Percentiles rank a stretch among this genome's conserved stretches.
phyloP scores from a whole-genome alignment of 2,797 vertebrate species.

The Mycteria americana region DNA sequence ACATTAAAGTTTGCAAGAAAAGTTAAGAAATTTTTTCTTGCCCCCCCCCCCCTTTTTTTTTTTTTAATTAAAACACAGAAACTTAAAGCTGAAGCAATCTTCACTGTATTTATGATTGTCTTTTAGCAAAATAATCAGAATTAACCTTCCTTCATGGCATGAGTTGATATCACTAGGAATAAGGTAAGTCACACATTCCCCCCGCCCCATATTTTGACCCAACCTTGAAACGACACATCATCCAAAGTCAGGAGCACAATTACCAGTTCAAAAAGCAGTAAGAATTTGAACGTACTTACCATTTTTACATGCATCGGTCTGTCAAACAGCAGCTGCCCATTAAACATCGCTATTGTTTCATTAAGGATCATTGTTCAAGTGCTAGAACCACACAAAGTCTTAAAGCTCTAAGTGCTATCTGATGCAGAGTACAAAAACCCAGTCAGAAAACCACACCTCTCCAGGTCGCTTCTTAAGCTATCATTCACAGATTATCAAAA shows the following conservation, averaged over 20 bases:
- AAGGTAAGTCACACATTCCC: not conserved
- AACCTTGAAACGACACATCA: not conserved
- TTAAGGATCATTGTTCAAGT: slow-evolving; percentile 72
- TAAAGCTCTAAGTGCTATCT: not conserved
- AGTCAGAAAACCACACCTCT: not conserved
- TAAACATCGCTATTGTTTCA: slow-evolving; percentile 89
- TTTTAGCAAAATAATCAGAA: not conserved
- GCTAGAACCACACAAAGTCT: not conserved
- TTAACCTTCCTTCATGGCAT: accelerated
- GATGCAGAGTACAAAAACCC: not conserved
- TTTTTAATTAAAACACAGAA: not conserved
- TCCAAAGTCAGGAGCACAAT: accelerated
- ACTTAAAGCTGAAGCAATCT: not conserved
- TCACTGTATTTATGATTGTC: not conserved
- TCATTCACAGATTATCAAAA: not conserved
- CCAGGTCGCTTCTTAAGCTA: not conserved
- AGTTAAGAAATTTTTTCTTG: not conserved
- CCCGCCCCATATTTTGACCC: not conserved
- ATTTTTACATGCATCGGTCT: slow-evolving; percentile 98
- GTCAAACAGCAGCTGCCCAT: slow-evolving; percentile 95
- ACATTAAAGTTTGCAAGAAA: accelerated
- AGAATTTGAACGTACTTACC: slow-evolving; percentile 74
- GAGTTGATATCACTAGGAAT: not conserved
- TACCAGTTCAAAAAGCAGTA: not conserved
- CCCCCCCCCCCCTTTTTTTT: too few species aligned